A percentile compares a stretch with the other conserved stretches of the same genome.
Conservation (phyloP, 2,888 invertebrate species). For the Sesia bembeciformis region DNA sequence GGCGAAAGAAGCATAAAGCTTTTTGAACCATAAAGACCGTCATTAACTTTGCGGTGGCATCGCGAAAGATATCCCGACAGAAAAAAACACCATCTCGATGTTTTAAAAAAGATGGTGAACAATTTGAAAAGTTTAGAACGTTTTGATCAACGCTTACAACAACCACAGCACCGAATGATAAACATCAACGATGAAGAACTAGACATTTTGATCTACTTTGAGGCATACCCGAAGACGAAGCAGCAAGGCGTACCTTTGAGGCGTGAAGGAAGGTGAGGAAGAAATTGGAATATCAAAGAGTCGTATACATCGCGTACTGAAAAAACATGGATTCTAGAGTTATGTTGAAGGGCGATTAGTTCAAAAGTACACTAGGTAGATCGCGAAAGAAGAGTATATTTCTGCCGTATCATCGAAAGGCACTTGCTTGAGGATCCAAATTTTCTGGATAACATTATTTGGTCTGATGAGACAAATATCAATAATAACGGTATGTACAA, state of each 20-base stretch:
- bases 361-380: background rate
- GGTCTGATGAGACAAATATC: conserved; percentile 3
- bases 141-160: background rate
- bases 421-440: conserved; percentile 3
- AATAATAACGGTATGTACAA: conserved; percentile 6
- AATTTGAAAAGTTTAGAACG: background rate
- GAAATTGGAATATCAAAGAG: background rate
- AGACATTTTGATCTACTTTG: background rate
- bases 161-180: background rate
- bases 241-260: no score
- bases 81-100: no score
- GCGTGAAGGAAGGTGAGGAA: background rate
- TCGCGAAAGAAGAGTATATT: background rate
- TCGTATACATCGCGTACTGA: background rate
- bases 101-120: no score
- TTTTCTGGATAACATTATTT: conserved; percentile 4
- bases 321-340: background rate
- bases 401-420: background rate
- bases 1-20: no score
- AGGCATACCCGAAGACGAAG: background rate
- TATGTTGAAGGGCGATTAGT: background rate
- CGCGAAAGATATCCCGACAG: no score
- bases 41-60: no score
- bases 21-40: no score
- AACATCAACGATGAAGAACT: background rate